These are phyloP conservation scores for Metacarcinus magister DNA, from an alignment of 2,888 invertebrate species.

Conservation along the genomic window DNA sequence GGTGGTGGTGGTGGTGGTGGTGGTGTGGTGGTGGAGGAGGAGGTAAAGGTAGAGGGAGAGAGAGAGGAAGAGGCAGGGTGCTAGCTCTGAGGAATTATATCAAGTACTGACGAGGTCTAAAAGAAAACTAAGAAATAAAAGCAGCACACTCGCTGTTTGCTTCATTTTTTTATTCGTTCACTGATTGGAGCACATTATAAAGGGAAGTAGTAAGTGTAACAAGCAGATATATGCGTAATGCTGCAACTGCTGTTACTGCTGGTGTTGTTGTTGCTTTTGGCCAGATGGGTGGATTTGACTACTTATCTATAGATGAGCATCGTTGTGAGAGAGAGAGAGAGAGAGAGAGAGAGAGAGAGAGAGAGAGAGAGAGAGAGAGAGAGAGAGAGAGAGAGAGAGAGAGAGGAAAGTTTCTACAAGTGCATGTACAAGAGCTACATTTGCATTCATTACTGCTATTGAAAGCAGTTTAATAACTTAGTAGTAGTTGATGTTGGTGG, in stretches of 20 bases:
- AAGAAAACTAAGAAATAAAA: neutral
- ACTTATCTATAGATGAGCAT: too few species aligned
- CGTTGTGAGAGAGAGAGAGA: too few species aligned
- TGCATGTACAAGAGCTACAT: neutral
- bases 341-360: neutral
- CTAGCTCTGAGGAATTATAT: neutral
- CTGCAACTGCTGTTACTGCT: neutral
- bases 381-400: constrained; percentile 39
- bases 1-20: neutral
- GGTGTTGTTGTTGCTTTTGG: neutral
- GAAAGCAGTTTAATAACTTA: neutral
- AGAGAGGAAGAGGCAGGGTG: neutral
- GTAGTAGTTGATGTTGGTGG: neutral
- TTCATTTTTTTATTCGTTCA: neutral
- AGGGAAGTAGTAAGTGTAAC: too few species aligned
- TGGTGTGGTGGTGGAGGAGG: too few species aligned
- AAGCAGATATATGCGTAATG: neutral
- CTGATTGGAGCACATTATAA: too few species aligned
- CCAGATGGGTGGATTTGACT: too few species aligned
- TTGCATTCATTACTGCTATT: neutral
- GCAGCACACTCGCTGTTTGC: neutral
- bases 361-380: constrained; percentile 29
- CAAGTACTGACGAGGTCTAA: neutral
- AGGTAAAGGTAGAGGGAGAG: too few species aligned
- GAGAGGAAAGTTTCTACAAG: neutral